Percentiles rank a stretch among this genome's conserved stretches.
These are phyloP conservation scores for Actinopyga echinites DNA, from an alignment of 53 echinoderm and acorn worm genomes.

Conservation along the genomic window DNA sequence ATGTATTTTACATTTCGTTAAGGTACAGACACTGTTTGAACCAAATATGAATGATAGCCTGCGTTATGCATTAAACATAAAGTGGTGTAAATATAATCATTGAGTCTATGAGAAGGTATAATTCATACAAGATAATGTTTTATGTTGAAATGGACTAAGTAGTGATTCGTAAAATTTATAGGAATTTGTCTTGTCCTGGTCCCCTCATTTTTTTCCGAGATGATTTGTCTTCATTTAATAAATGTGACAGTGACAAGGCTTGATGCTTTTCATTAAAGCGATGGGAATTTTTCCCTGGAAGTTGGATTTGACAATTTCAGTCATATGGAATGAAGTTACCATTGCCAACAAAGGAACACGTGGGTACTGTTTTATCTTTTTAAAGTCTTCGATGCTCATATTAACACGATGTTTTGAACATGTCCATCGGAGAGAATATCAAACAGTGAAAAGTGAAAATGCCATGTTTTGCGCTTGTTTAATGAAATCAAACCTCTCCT, in stretches of 20 bases:
- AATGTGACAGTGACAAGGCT: neutral
- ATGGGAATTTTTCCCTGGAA: neutral
- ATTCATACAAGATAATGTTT: too few relatives aligned
- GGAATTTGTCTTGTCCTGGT: too few relatives aligned
- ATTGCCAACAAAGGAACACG: neutral
- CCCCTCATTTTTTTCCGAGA: neutral
- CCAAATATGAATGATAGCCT: too few relatives aligned
- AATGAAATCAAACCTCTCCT: too few relatives aligned
- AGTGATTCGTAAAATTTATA: too few relatives aligned
- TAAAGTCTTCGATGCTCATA: neutral
- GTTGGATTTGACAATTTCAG: slow-evolving; percentile 1
- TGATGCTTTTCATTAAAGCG: slow-evolving; percentile 12
- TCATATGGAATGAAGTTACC: neutral
- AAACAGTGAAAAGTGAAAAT: neutral
- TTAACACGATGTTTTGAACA: slow-evolving; percentile 10
- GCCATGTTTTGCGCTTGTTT: too few relatives aligned
- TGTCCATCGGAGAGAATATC: neutral
- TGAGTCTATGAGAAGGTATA: too few relatives aligned
- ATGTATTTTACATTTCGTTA: too few relatives aligned
- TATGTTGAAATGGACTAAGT: too few relatives aligned
- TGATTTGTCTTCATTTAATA: slow-evolving; percentile 19
- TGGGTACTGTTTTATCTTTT: neutral
- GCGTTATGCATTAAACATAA: too few relatives aligned
- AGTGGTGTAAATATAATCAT: too few relatives aligned
- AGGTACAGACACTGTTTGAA: too few relatives aligned